phyloP scores from a whole-genome alignment of 2,888 invertebrate species.

The Brachynemurus nebulosus region DNA sequence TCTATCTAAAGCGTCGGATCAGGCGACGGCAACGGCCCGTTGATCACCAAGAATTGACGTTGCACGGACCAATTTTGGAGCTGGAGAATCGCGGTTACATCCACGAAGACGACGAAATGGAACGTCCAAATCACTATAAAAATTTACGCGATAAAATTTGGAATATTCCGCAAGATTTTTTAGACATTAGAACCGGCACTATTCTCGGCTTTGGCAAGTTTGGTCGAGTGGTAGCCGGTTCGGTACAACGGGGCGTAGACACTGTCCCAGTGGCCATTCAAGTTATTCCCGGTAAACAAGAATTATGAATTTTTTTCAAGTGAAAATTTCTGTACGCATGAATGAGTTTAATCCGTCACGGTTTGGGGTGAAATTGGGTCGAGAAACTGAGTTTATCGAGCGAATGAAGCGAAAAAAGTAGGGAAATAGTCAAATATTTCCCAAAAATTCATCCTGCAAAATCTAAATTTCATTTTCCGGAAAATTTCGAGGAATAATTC shows the following conservation, averaged over 20 bases:
- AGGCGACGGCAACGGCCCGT: constrained; percentile 34
- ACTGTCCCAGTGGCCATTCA: constrained; percentile 45
- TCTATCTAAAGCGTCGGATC: constrained; percentile 39
- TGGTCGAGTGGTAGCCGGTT: constrained; percentile 62
- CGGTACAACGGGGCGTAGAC: constrained; percentile 45
- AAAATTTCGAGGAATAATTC: no score
- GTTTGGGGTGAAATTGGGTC: no score
- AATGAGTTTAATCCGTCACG: no score
- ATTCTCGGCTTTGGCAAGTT: constrained; percentile 62
- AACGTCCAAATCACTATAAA: constrained; percentile 53
- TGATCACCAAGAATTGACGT: constrained; percentile 52
- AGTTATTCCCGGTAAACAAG: constrained; percentile 35
- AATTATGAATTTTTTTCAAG: neutral
- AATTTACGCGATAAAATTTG: constrained; percentile 62
- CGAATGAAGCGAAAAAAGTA: no score
- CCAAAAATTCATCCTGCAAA: no score
- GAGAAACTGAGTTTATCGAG: no score
- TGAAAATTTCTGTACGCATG: no score
- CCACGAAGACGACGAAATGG: constrained; percentile 54
- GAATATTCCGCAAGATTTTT: constrained; percentile 54
- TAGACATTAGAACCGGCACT: constrained; percentile 56
- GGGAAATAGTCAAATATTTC: no score
- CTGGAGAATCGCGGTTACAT: constrained; percentile 68
- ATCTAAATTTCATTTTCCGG: no score
- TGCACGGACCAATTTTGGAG: constrained; percentile 68